Evolutionary conservation across 2,113 vertebrate species (phyloP).

Genomic region (Pampusana beccarii): DNA sequence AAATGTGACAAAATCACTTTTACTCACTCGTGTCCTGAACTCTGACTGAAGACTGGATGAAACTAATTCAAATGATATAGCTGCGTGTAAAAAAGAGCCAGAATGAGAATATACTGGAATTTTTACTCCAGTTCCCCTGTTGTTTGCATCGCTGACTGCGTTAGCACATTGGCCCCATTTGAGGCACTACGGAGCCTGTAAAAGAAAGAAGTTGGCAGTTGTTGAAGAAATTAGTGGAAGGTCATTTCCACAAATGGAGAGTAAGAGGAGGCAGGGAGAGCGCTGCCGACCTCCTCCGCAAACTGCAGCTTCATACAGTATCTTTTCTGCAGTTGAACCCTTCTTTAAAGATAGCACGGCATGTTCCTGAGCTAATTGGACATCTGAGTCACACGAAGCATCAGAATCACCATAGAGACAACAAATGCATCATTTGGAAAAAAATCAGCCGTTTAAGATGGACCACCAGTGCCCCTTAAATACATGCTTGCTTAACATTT

Average conservation of each 20-base stretch:
- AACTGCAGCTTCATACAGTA: background rate
- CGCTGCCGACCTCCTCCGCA: background rate
- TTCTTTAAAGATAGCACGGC: background rate
- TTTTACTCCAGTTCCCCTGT: background rate
- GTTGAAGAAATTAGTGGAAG: background rate
- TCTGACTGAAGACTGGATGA: background rate
- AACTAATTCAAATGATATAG: background rate
- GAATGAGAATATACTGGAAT: background rate
- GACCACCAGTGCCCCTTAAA: background rate
- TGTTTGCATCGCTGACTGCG: background rate
- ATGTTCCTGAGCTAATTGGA: background rate
- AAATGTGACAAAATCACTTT: slow-evolving; percentile 17
- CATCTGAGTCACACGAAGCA: background rate
- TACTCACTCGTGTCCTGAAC: background rate
- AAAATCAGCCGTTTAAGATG: background rate
- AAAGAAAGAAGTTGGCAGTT: background rate
- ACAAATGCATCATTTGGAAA: background rate
- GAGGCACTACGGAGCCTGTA: background rate
- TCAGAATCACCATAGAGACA: background rate
- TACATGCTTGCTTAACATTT: background rate
- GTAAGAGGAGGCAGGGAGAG: background rate
- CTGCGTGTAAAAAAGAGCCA: background rate
- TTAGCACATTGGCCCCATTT: background rate
- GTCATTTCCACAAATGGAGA: background rate
- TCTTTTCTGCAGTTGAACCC: background rate